Evolutionary conservation across 1,140 invertebrate genomes (phyloP), one percentile per base, ranked within the genome.

Genomic region (Patella vulgata): DNA sequence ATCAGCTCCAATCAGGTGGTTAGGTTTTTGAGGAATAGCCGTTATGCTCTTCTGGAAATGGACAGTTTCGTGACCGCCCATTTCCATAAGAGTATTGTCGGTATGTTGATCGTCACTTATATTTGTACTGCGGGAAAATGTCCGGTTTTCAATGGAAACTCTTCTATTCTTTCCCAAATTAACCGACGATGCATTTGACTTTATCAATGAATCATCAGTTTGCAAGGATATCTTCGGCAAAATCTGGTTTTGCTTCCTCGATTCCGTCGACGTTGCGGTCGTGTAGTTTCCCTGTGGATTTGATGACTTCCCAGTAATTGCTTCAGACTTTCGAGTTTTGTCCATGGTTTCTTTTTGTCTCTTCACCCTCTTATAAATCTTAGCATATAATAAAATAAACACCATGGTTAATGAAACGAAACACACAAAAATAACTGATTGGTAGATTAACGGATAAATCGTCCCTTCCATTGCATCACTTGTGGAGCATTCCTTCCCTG

Each of bases 341-440:
- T n/a, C 43, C 53, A 66, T 51, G 59, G 61, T 61, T 12, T 28
- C 43, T 8, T 31, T 27, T 42, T 66, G 59, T 0, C 56, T 40
- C 31, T 42, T 50, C 36, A 63, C 55, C 23, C 50, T 47, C 6
- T 47, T 52, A 14, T 70, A 70, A 11, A 78, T 74, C 19, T 64
- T 42, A 21, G 59, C 61, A 55, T 78, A 78, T 2, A 78, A 19
- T 2, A 63, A 57, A 2, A 52, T 40, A 3, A 78, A 42, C 30
- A 69, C 48, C 3, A 59, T 17, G 2, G 68, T 61, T 25, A 64
- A 56, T 12, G 40, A 25, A 0, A 72, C 5, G 47, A 78, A 78
- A 1, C 69, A 53, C 1, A 68, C 17, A 31, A 70, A 70, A 12
- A 76, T 59, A 11, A 51, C 36, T 21, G 25, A 19, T 52, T 68